Evolutionary conservation across 2,113 vertebrate species (phyloP), one percentile per base, ranked within the genome.

Genomic region (Ia io): DNA sequence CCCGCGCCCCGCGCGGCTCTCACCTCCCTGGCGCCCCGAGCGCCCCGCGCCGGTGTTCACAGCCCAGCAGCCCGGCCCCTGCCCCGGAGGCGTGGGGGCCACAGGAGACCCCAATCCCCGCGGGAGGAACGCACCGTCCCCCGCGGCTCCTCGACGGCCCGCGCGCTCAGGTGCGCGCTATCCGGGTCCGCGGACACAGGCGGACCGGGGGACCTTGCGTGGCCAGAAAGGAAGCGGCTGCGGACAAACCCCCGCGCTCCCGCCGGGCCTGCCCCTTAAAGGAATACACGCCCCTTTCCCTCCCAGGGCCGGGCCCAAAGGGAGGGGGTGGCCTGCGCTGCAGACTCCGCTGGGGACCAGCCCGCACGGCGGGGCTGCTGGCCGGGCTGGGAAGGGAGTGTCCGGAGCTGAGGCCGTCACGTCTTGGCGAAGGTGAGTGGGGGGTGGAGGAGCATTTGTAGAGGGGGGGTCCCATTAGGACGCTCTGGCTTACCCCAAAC

Each of bases 191-290:
- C 40, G 35, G 35, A 42, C 9, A 17, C 28, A 10, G 59, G 6
- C 14, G 30, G 82, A 65, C 97, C 96, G 96, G 85, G 94, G 97
- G 91, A 93, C 97, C 93, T 44, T 53, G 97, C 96, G 59, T 22
- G 10, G 84, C 93, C 96, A 90, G 91, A 97, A 96, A 97, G 98
- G 97, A 98, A 98, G 93, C 97, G n/a, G 95, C 96, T 6, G 42
- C 28, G 32, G 56, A 86, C 92, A 69, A 93, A 80, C 85, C 91
- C 82, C 95, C 14, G 84, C 49, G 56, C 63, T 94, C 90, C 95
- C 92, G 97, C 90, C 91, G 76, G 96, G 91, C 98, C 98, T 95
- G 97, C 98, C 98, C 97, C 98, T 98, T 98, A 98, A 98, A 98
- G 98, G 97, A 97, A 97, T 97, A 98, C 96, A 95, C 96, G 92